Percentiles rank a stretch among this genome's conserved stretches.
phyloP scores from a whole-genome alignment of 1,140 invertebrate species.

The Bombus waltoni region DNA sequence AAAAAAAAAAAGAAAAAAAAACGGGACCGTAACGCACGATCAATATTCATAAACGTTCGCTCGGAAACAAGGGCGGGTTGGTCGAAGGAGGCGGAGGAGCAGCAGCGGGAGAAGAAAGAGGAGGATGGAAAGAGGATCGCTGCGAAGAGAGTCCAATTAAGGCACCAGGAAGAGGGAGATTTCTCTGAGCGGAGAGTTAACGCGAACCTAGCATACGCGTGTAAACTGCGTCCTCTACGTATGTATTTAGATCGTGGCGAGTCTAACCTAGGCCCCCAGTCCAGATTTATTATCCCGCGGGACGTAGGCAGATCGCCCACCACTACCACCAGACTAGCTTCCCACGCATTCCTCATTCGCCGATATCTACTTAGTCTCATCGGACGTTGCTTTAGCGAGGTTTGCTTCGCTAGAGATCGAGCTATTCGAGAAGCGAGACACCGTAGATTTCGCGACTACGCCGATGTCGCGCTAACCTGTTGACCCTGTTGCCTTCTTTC shows the following conservation, averaged over 20 bases:
- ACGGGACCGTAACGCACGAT: conserved; percentile 19
- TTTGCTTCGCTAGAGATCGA: conserved; percentile 52
- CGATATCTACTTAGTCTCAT: conserved; percentile 74
- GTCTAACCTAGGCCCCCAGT: conserved; percentile 64
- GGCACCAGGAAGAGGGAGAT: conserved; percentile 62
- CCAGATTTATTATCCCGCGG: conserved; percentile 78
- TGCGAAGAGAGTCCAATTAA: conserved; percentile 41
- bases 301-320: conserved; percentile 79
- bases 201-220: conserved; percentile 62
- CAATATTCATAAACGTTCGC: conserved; percentile 44
- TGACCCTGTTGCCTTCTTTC: too few species aligned
- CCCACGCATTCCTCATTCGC: conserved; percentile 78
- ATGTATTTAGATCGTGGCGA: conserved; percentile 75
- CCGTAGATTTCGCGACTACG: too few species aligned
- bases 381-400: conserved; percentile 58
- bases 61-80: conserved; percentile 4
- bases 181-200: conserved; percentile 61
- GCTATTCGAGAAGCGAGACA: conserved; percentile 24
- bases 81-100: too few species aligned
- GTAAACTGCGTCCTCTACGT: conserved; percentile 73
- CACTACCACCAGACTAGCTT: conserved; percentile 65
- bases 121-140: conserved; percentile 1
- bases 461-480: neutral
- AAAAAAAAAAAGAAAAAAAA: neutral
- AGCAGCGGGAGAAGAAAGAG: too few species aligned